phyloP scores from a whole-genome alignment of 2,888 invertebrate genomes.

The Priocnemis perturbator region DNA sequence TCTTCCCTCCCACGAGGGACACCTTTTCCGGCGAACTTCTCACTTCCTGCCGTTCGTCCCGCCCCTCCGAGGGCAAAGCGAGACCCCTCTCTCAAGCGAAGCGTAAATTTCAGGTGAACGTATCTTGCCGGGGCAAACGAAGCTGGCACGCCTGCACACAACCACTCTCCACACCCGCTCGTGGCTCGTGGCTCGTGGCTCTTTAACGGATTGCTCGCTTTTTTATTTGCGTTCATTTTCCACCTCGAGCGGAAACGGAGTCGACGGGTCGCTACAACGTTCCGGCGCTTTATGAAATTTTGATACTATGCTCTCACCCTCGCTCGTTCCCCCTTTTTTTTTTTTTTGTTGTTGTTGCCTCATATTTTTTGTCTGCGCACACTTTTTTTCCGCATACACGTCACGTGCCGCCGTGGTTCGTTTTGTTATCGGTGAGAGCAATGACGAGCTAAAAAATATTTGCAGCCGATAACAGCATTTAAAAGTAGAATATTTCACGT shows the following conservation, averaged over 20 bases:
- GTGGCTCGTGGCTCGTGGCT: slow-evolving; percentile 10
- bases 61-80: not conserved
- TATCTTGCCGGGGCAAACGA: not conserved
- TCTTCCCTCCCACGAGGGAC: slow-evolving; percentile 1
- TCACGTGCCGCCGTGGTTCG: too few relatives aligned
- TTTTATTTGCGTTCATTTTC: slow-evolving; percentile 3
- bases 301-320: slow-evolving; percentile 9
- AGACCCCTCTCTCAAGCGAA: slow-evolving; percentile 7
- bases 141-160: too few relatives aligned
- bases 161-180: not conserved
- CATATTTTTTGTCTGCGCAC: not conserved
- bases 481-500: too few relatives aligned
- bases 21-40: not conserved
- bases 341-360: slow-evolving; percentile 3
- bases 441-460: too few relatives aligned
- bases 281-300: slow-evolving; percentile 11
- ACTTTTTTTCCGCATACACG: not conserved
- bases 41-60: not conserved
- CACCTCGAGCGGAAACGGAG: slow-evolving; percentile 1
- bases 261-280: not conserved
- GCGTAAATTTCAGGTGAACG: slow-evolving; percentile 38
- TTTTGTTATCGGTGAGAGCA: too few relatives aligned
- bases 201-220: slow-evolving; percentile 6
- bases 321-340: slow-evolving; percentile 9
- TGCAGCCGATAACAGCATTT: too few relatives aligned